Base-by-base conservation (phyloP, 2,113 vertebrate species). In the Megaptera novaeangliae region DNA sequence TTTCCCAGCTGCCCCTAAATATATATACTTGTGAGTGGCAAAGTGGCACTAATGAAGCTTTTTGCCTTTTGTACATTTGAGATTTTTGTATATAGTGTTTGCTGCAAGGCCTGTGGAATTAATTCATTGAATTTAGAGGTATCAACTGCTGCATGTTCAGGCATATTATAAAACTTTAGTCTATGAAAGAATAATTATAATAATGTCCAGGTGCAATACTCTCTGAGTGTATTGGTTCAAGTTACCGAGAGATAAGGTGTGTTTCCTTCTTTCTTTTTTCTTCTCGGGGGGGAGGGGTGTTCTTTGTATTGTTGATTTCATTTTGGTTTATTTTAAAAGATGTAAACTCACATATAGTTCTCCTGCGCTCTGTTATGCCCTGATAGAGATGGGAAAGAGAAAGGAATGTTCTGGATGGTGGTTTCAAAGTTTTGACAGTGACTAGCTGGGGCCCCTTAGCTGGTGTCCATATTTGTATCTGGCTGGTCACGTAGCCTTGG, bases 171-270 rank as follows among this genome's bases (percentile, higher is more conserved):
- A 99, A 98, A 98, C 99, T 98, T 99, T 99, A 99, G 98, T 99
- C 99, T 98, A 99, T 98, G 98, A 98, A 98, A 98, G 99, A 99
- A 99, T 99, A 99, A 99, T 98, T 99, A 98, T 99, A 98, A 99
- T 99, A 99, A 99, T 98, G 99, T 99, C 98, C 98, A 99, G 99
- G 99, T 99, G 99, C 99, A 99, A 99, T 99, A 99, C 98, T 99
- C 98, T 98, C 97, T 99, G 98, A 98, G 98, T 97, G 98, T 99
- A 99, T 99, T 99, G 98, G 98, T 99, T 98, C 98, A 98, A 99
- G 98, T 99, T 99, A 98, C 98, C 98, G 97, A 97, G 78, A 98
- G 96, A 97, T 96, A 95, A 89, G 69, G 34, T 85, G 31, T 89
- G 71, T 94, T 90, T 92, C 81, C 89, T 94, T 61, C 34, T 49